Evolutionary conservation across 2,113 vertebrate species (phyloP), one percentile per base, ranked within the genome.

Genomic region (Corythornis vintsioides): DNA sequence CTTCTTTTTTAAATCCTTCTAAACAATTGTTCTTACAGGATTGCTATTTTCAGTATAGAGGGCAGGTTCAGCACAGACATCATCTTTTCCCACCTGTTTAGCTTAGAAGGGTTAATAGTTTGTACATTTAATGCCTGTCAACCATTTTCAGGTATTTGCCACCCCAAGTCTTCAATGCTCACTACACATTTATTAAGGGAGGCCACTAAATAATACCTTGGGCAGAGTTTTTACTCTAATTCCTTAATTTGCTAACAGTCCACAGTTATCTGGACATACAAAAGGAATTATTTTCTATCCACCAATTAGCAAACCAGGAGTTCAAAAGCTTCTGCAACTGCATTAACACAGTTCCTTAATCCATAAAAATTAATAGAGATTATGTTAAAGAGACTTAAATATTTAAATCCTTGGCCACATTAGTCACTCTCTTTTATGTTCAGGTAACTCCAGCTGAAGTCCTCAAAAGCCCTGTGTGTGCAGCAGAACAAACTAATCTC

Each of bases 311-410:
- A 92, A 86, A 93, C 25, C 13, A 2, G 63, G 66, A 94, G 92
- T 94, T 94, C 90, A 95, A 96, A 95, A 93, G 75, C 78, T 26
- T 88, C 85, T 0, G 18, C 0, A 0, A 65, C 21, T 72, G 70
- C 65, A 86, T 95, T 82, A 93, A 88, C 65, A 60, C 83, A 3
- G 79, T 92, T 92, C 78, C 75, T 95, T 95, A 96, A 96, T 91
- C 82, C 90, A 77, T 87, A 94, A 95, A 94, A 94, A 95, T 81
- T 82, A 92, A 89, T 48, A 53, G 78, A 63, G 92, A 94, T 96
- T 96, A 92, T 31, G 66, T 92, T 95, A 88, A 90, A 91, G 74
- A 94, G 72, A 94, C 83, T 95, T 92, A 92, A 94, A 89, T 86
- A 89, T 94, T 96, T 95, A 93, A 94, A 93, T 94, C 81, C 79